Evolutionary conservation across 2,113 vertebrate genomes (phyloP).

Genomic region (Hippocampus zosterae): DNA sequence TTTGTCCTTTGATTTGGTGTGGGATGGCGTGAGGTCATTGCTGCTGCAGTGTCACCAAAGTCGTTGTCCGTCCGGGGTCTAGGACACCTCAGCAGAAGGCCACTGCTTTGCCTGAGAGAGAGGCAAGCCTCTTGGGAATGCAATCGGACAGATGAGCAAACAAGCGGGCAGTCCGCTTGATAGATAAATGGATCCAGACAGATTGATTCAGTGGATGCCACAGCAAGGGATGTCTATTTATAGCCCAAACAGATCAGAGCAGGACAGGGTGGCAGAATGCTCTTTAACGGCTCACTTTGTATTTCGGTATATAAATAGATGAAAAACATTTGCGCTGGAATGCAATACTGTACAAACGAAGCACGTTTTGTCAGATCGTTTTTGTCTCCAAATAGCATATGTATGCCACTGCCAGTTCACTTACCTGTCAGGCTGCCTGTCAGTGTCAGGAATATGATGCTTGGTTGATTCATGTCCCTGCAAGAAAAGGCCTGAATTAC

Average conservation of each 20-base stretch:
- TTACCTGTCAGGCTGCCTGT: slow-evolving; percentile 14
- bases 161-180: slow-evolving; percentile 37
- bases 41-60: slow-evolving; percentile 34
- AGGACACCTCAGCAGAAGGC: slow-evolving; percentile 13
- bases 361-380: slow-evolving; percentile 1
- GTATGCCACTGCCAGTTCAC: background rate
- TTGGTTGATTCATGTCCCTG: slow-evolving; percentile 2
- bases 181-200: slow-evolving; percentile 50
- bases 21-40: slow-evolving; percentile 22
- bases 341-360: slow-evolving; percentile 1
- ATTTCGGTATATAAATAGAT: slow-evolving; percentile 47
- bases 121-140: slow-evolving; percentile 24
- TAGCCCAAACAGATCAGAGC: slow-evolving; percentile 48
- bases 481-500: background rate
- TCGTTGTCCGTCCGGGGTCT: slow-evolving; percentile 21
- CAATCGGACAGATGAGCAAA: slow-evolving; percentile 25
- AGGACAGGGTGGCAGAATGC: slow-evolving; percentile 17
- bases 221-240: slow-evolving; percentile 56
- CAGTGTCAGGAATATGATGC: slow-evolving; percentile 2
- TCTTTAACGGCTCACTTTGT: slow-evolving; percentile 34
- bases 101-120: slow-evolving; percentile 15
- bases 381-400: slow-evolving; percentile 5
- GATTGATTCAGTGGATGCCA: slow-evolving; percentile 48
- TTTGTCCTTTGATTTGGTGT: slow-evolving; percentile 27
- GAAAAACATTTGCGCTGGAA: background rate